A percentile compares a stretch with the other conserved stretches of the same genome.
Evolutionary conservation across 2,888 invertebrate genomes (phyloP).

Genomic region (Taphrorychus bicolor): DNA sequence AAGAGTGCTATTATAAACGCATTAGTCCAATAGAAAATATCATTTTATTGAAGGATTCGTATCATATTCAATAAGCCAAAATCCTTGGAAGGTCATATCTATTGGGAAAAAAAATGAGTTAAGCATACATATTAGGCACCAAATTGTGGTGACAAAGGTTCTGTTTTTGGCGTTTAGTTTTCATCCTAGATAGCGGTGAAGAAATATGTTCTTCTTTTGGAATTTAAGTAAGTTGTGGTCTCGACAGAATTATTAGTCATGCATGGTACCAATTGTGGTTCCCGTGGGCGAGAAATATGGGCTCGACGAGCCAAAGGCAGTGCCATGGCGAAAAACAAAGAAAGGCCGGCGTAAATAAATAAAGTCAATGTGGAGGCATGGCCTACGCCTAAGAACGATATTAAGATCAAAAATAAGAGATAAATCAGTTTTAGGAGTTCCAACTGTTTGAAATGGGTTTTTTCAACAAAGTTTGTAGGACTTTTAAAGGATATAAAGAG

Average conservation of each 20-base stretch:
- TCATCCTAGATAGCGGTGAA: not conserved
- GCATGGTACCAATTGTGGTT: not conserved
- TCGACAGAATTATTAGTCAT: not conserved
- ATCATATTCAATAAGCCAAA: not conserved
- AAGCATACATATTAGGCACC: too few species aligned
- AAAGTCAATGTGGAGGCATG: not conserved
- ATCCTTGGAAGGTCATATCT: not conserved
- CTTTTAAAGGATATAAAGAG: too few species aligned
- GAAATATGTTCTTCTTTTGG: not conserved
- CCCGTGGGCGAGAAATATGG: not conserved
- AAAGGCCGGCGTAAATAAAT: not conserved
- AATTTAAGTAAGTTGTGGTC: not conserved
- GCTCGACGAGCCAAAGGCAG: not conserved
- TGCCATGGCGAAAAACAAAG: not conserved
- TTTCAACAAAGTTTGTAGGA: too few species aligned
- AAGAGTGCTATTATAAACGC: slow-evolving; percentile 17
- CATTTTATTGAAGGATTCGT: not conserved
- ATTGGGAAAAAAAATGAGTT: too few species aligned
- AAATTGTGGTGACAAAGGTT: not conserved
- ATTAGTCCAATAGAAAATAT: slow-evolving; percentile 17
- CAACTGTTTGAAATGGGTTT: too few species aligned
- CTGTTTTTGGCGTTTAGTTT: not conserved
- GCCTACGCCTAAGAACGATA: not conserved
- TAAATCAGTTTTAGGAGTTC: too few species aligned
- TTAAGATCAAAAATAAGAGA: not conserved